Conservation (phyloP, 2,113 vertebrate genomes). For the Hystrix brachyura region DNA sequence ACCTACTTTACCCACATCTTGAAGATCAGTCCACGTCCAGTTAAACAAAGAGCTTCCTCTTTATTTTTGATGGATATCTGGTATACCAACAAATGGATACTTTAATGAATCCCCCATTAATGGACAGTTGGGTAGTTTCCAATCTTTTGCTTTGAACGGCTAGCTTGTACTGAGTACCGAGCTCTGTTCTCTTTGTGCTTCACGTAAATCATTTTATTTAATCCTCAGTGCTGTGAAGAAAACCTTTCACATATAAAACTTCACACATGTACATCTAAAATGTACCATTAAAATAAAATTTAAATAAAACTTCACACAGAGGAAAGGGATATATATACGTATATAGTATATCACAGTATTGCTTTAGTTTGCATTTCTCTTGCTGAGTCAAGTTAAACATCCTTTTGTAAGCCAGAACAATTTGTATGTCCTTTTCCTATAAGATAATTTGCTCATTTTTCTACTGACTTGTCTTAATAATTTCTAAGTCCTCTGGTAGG, state of each 20-base stretch:
- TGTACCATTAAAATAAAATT: no score
- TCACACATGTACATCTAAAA: not conserved
- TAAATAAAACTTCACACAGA: not conserved
- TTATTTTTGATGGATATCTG: conserved; percentile 33
- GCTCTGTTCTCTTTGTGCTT: conserved; percentile 1
- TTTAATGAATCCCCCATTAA: conserved; percentile 55
- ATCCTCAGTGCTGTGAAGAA: conserved; percentile 1
- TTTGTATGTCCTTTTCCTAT: conserved; percentile 24
- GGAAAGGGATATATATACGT: not conserved
- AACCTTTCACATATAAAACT: not conserved
- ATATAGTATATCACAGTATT: not conserved
- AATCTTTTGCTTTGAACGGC: conserved; percentile 23
- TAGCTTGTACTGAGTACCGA: not conserved
- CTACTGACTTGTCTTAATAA: not conserved
- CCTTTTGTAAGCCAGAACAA: conserved; percentile 24
- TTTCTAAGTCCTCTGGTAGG: not conserved
- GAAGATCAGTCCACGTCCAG: not conserved
- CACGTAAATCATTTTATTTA: conserved; percentile 47
- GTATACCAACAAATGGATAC: conserved; percentile 11
- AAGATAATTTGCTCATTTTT: conserved; percentile 48
- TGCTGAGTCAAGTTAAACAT: not conserved
- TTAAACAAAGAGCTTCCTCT: not conserved
- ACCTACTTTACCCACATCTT: not conserved
- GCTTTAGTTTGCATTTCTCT: conserved; percentile 51
- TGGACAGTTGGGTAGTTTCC: not conserved